phyloP scores from a whole-genome alignment of 2,113 vertebrate species.

The Anser cygnoides region DNA sequence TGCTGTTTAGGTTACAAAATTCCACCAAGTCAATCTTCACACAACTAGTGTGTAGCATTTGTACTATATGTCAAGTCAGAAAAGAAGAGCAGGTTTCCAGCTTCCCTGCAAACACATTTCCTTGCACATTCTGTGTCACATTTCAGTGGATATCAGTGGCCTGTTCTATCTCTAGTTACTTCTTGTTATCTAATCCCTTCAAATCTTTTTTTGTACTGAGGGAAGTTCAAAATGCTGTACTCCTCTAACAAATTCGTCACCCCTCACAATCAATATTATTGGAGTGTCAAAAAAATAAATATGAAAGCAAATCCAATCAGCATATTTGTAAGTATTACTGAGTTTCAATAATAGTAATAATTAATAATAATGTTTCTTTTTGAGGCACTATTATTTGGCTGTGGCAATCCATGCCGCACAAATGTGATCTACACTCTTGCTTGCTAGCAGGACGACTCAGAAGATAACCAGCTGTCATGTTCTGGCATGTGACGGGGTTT shows the following conservation, averaged over 20 bases:
- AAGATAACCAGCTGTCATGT: slow-evolving; percentile 54
- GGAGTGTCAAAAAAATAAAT: slow-evolving; percentile 12
- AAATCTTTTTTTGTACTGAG: not conserved
- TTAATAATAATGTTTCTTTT: not conserved
- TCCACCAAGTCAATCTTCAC: not conserved
- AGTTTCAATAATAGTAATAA: not conserved
- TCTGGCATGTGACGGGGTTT: slow-evolving; percentile 45
- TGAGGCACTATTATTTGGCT: slow-evolving; percentile 60
- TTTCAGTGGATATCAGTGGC: not conserved
- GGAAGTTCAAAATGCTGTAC: not conserved
- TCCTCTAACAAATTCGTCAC: not conserved
- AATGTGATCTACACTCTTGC: slow-evolving; percentile 2
- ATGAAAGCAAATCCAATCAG: not conserved
- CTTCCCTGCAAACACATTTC: not conserved
- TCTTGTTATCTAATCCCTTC: not conserved
- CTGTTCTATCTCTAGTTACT: not conserved
- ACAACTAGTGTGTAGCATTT: not conserved
- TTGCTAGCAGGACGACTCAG: not conserved
- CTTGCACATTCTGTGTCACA: not conserved
- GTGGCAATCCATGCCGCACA: slow-evolving; percentile 5
- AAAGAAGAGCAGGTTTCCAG: not conserved
- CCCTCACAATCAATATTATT: not conserved
- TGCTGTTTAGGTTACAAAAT: not conserved
- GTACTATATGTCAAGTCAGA: not conserved
- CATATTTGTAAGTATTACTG: not conserved